Base-by-base conservation (phyloP, 23 tunicate species). In the Trididemnum clinides region DNA sequence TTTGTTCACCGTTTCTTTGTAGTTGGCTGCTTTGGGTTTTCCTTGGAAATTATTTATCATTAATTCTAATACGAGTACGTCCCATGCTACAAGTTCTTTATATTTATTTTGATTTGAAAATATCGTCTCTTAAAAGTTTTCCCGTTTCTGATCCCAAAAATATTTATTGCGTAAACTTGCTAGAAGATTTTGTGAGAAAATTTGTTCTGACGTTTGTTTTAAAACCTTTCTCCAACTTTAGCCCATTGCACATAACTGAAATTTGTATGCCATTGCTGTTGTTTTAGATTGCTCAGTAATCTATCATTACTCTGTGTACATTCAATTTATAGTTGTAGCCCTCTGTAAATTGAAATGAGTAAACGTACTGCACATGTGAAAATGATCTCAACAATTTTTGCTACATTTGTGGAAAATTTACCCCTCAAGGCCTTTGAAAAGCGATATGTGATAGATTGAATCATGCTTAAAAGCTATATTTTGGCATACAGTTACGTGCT, bases 141-240 rank as follows among this genome's bases (percentile, higher is more conserved):
- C 82, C 10, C 6, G 39, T 39, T 64, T 76, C 64, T 7, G 64
- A 64, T 7, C 82, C 82, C 39, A 0, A 76, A 76, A 76, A 38
- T 21, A 69, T 5, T 30, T 69, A 38, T n/a, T 25, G 64, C 0
- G 39, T 64, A 19, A 0, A 21, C 0, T 23, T 28, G 44, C 25
- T 12, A 15, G 27, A 21, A 62, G 21, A 62, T 26, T 4, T 19
- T 62, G 10, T 15, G 15, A 7, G 15, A 15, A 57, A 0, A 39
- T 57, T 57, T 28, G 5, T 28, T 27, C 23, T 57, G 10, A 36
- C 72, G 0, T 58, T 38, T 31, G 38, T 73, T 10, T 57, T 23
- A 23, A 12, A 20, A 31, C 58, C 39, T 73, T 57, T 80, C 5
- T 19, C 84, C 30, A 57, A 57, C 38, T 57, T 73, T 0, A 80